Conservation (phyloP, 1,140 invertebrate genomes). For the Bombus polaris region DNA sequence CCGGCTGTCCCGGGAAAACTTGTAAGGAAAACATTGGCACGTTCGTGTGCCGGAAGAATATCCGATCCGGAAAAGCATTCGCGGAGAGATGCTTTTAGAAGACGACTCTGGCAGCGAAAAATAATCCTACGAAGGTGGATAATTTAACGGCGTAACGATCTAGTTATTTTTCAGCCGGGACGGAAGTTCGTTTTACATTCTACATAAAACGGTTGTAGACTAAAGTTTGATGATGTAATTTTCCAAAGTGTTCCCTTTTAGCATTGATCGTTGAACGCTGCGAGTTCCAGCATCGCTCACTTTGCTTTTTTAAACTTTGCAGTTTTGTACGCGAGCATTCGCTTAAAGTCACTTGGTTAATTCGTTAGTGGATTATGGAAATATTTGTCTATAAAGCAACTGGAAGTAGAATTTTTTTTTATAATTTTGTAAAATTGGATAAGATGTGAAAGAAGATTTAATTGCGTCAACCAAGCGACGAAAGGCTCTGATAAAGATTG, state of each 20-base stretch:
- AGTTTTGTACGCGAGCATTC: background rate
- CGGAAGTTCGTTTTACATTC: background rate
- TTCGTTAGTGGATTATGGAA: background rate
- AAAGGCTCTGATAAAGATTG: too few relatives aligned
- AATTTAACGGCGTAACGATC: background rate
- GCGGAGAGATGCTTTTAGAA: background rate
- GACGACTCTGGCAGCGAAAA: background rate
- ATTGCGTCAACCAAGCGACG: too few relatives aligned
- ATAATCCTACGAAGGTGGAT: background rate
- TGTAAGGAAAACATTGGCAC: conserved; percentile 34
- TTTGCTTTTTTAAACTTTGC: background rate
- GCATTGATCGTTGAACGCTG: background rate
- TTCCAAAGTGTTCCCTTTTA: background rate
- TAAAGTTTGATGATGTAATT: background rate
- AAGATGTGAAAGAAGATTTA: too few relatives aligned
- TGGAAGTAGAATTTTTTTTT: background rate
- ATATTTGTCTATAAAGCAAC: background rate
- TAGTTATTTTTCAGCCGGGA: background rate
- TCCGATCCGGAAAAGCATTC: background rate
- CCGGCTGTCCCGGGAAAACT: background rate
- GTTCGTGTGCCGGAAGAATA: background rate
- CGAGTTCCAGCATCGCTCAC: background rate
- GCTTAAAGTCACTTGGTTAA: background rate
- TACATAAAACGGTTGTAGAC: background rate
- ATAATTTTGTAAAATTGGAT: background rate